phyloP scores from a whole-genome alignment of 2,113 vertebrate genomes.

The Chelonoidis abingdonii region DNA sequence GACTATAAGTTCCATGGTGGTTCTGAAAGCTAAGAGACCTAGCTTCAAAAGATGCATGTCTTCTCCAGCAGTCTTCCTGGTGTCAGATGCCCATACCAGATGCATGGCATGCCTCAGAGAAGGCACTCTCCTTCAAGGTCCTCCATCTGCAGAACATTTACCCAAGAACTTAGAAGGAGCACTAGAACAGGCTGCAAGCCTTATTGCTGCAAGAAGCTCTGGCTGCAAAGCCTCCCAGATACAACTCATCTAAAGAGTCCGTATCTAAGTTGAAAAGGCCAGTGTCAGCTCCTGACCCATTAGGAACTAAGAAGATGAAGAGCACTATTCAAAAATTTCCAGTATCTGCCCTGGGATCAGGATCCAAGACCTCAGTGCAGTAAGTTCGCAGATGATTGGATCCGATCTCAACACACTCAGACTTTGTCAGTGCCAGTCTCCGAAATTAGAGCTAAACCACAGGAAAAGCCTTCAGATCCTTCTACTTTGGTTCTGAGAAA shows the following conservation, averaged over 20 bases:
- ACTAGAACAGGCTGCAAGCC: too few relatives aligned
- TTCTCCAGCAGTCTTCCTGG: too few relatives aligned
- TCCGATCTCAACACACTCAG: slow-evolving; percentile 39
- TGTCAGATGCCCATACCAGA: too few relatives aligned
- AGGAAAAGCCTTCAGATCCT: slow-evolving; percentile 36
- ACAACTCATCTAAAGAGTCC: slow-evolving; percentile 5
- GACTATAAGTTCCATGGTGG: too few relatives aligned
- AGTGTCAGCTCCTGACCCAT: slow-evolving; percentile 25
- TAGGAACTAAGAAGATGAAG: slow-evolving; percentile 42
- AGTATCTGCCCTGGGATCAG: slow-evolving; percentile 34
- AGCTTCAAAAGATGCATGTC: too few relatives aligned
- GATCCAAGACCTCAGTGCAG: slow-evolving; percentile 57
- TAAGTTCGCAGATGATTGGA: neutral
- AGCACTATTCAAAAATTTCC: accelerated
- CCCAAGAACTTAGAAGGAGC: too few relatives aligned
- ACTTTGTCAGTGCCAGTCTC: neutral
- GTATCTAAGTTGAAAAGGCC: neutral
- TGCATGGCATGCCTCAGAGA: too few relatives aligned
- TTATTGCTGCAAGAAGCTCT: neutral
- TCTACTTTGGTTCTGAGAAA: slow-evolving; percentile 31
- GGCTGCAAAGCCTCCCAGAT: slow-evolving; percentile 45
- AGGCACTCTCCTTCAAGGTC: too few relatives aligned
- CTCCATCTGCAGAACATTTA: too few relatives aligned
- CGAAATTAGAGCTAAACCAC: neutral
- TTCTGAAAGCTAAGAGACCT: too few relatives aligned